Evolutionary conservation across 1,140 invertebrate genomes (phyloP), one percentile per base, ranked within the genome.

Genomic region (Penaeus vannamei): DNA sequence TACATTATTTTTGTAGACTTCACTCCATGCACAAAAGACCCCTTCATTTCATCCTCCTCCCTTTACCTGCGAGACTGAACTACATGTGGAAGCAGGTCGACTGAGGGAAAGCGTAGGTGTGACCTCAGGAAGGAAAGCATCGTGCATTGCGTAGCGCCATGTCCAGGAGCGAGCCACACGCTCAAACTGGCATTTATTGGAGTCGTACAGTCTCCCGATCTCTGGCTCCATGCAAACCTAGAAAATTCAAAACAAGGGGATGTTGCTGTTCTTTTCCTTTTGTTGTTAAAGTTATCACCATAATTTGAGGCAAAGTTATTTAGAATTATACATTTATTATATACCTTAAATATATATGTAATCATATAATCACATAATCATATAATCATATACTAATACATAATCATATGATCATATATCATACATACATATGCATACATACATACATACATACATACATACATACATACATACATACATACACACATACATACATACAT

Each of bases 91-190:
- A 29, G 42, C 32, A 23, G 61, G n/a, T 53, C 46, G n/a, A 60
- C 59, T 29, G n/a, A 61, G 59, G 23, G n/a, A 64, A 23, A n/a
- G 8, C 36, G 60, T 12, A n/a, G 61, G 26, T 1, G 32, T 42
- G 5, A 87, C 66, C 66, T 82, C 86, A 3, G 90, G 90, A 42
- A 82, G 60, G 53, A 96, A 93, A 69, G 96, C 93, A 93, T 98
- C 97, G 91, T 96, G 95, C 97, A 98, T 98, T 14, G 98, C 98
- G 94, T 97, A 98, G 92, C 96, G 96, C 96, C 97, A 97, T 0
- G 98, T 98, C 97, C 97, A 98, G 5, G 95, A 94, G 59, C 96
- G 94, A 8, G 98, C 97, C 62, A 97, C 95, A 91, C 95, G 94
- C 92, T 98, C 97, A 93, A 98, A 99, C 59, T 94, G 94, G 76